Base-by-base conservation (phyloP, 92 coral and sea anemone genomes). In the Scolanthus callimorphus region DNA sequence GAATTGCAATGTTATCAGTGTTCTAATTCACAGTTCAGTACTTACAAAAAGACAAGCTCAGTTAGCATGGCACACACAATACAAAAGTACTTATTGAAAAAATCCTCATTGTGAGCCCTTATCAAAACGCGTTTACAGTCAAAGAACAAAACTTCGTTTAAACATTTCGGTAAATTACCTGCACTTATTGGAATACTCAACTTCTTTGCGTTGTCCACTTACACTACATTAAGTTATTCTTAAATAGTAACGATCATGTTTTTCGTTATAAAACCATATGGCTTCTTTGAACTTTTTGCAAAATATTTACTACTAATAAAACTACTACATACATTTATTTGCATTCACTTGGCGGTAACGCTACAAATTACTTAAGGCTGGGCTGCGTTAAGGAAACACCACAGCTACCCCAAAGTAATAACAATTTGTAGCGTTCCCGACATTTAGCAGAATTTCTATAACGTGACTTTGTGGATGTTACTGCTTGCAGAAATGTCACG, bases 241-340 rank as follows among this genome's bases (percentile, higher is more conserved):
- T 68, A 68, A 68, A 68, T 68, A 68, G 75, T 68, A 46, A 52
- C 59, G 65, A 66, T 47, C n/a, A 22, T 43, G 29, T 30, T 49
- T 55, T 64, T 48, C 53, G 26, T 67, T 52, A 49, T 38, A 67
- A 67, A 55, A 26, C 64, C 44, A 23, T 25, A 28, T 9, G 54
- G 56, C 25, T 27, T n/a, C 15, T 65, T 55, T 31, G 4, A 28
- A 15, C 6, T 22, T 39, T 65, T 65, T 68, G 54, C 58, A 68
- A 68, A 68, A 68, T 68, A 68, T 68, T 46, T 24, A 67, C 27
- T 56, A 46, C 52, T 46, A 6, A 4, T 19, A 9, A 11, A 10
- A 20, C 52, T 46, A 46, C 41, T 34, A 6, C 15, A 6, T 34
- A 6, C 15, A n/a, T n/a, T n/a, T n/a, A n/a, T n/a, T n/a, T n/a